Evolutionary conservation across 2,888 invertebrate genomes (phyloP).

Genomic region (Drosophila peninsularis): DNA sequence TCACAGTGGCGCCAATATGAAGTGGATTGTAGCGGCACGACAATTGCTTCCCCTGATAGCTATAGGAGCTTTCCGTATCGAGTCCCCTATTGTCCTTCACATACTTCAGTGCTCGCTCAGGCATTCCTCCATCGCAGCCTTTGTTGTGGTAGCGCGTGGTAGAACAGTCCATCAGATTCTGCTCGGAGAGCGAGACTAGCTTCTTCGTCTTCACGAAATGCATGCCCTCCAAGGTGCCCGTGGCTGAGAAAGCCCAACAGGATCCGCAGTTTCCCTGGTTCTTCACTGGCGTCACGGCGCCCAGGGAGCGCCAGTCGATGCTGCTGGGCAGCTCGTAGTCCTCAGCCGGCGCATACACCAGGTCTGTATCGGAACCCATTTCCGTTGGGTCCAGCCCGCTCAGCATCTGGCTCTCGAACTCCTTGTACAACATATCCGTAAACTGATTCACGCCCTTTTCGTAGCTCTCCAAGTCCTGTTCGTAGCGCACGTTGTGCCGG

Average conservation of each 20-base stretch:
- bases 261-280: slow-evolving; percentile 95
- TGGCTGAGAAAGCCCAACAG: slow-evolving; percentile 97
- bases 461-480: slow-evolving; percentile 88
- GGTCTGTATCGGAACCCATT: not conserved
- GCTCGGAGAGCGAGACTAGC: slow-evolving; percentile 93
- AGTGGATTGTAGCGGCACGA: slow-evolving; percentile 88
- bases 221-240: slow-evolving; percentile 94
- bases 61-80: slow-evolving; percentile 94
- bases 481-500: slow-evolving; percentile 91
- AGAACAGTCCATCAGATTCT: slow-evolving; percentile 95
- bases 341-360: slow-evolving; percentile 69
- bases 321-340: slow-evolving; percentile 88
- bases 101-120: slow-evolving; percentile 92
- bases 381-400: slow-evolving; percentile 32
- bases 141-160: slow-evolving; percentile 87
- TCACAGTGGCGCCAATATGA: slow-evolving; percentile 90
- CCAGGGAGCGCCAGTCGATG: slow-evolving; percentile 93
- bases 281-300: slow-evolving; percentile 94
- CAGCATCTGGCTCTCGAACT: slow-evolving; percentile 86
- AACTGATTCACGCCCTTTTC: slow-evolving; percentile 91
- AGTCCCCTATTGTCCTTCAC: slow-evolving; percentile 92
- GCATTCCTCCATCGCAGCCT: slow-evolving; percentile 91
- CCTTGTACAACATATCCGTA: slow-evolving; percentile 90
- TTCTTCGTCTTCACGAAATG: slow-evolving; percentile 91
- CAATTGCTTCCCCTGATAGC: slow-evolving; percentile 91